Base-by-base conservation (phyloP, 2,888 invertebrate species). In the Dendrolimus pini region DNA sequence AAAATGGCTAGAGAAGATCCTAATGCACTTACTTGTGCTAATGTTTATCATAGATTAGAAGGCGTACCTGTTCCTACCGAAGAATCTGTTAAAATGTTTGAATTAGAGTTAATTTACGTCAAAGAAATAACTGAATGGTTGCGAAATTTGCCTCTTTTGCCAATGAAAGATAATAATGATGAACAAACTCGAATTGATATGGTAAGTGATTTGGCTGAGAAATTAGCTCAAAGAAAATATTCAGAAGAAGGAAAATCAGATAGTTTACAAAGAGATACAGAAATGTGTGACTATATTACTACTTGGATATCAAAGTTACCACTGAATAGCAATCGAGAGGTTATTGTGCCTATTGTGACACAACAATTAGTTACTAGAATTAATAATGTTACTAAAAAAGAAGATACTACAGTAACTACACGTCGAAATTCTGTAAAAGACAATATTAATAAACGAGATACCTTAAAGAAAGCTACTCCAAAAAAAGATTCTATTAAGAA, bases 41-140 rank as follows among this genome's bases (percentile, higher is more conserved):
- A 76, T 14, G 62, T 77, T n/a, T 75, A 77, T 60, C 68, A 72
- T 14, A 73, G 66, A 57, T 62, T 80, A 18, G 62, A 64, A 52
- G 55, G 61, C 9, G 65, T 75, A 12, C 65, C 75, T 7, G 56
- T 74, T 42, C 73, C 78, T 52, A 65, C 61, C 30, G 66, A 75
- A 14, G 71, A 77, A 61, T 68, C 72, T 42, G 63, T 78, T 0
- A 66, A 63, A 54, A 61, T 70, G 57, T 76, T 80, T 62, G 67
- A 65, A 10, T 62, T 68, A 41, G 75, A 83, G 63, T 66, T 84
- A 2, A 61, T 66, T 57, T 82, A 80, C 55, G 73, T 74, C 0
- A 75, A 77, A 66, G 81, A 84, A 67, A 82, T 85, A 62, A 67
- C 75, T 41, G 77, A 82, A 41, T 85, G 83, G 83, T 60, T 85